phyloP scores from a whole-genome alignment of 2,888 invertebrate genomes.

The Leuctra nigra region DNA sequence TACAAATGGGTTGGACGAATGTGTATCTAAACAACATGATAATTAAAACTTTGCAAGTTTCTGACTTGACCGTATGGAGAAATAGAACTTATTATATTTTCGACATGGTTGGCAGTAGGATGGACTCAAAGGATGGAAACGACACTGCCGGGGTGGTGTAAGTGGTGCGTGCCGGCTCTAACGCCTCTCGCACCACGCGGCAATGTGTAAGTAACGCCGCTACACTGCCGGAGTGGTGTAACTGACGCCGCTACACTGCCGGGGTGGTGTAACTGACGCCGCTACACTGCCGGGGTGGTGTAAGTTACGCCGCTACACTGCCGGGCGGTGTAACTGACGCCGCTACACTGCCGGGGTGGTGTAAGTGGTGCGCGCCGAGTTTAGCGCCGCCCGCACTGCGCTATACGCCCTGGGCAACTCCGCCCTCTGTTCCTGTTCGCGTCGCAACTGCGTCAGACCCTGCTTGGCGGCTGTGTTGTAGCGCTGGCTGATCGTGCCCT shows the following conservation, averaged over 20 bases:
- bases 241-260: too few species aligned
- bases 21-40: too few species aligned
- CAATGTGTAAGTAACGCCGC: not conserved
- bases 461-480: slow-evolving; percentile 60
- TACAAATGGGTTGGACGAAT: too few species aligned
- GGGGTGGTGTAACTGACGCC: too few species aligned
- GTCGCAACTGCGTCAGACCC: slow-evolving; percentile 51
- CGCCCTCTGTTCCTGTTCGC: slow-evolving; percentile 23
- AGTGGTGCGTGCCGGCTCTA: not conserved
- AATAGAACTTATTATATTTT: too few species aligned
- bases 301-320: too few species aligned
- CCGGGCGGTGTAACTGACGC: not conserved
- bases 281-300: too few species aligned
- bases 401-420: slow-evolving; percentile 8
- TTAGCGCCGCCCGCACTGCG: slow-evolving; percentile 15
- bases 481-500: slow-evolving; percentile 57
- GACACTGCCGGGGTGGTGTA: slow-evolving; percentile 19
- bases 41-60: too few species aligned
- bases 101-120: too few species aligned
- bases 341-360: slow-evolving; percentile 20
- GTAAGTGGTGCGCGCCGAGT: slow-evolving; percentile 5
- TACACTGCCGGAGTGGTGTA: slow-evolving; percentile 20
- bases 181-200: slow-evolving; percentile 11
- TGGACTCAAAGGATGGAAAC: too few species aligned
- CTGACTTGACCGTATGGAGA: too few species aligned